Base-by-base conservation (phyloP, 2,113 vertebrate species). In the Neoarius graeffei region DNA sequence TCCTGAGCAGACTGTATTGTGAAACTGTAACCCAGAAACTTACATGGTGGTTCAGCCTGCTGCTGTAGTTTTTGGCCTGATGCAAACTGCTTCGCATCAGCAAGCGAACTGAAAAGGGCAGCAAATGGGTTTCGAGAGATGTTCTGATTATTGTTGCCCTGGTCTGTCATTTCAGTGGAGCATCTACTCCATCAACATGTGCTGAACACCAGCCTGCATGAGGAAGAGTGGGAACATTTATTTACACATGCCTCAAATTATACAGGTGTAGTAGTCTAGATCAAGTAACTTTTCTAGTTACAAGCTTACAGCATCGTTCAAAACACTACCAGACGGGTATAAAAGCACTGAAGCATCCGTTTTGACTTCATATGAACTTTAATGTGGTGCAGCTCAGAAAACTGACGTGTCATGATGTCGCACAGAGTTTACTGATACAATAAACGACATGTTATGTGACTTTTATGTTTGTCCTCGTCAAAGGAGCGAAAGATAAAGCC, bases 111-210 rank as follows among this genome's bases (percentile, higher is more conserved):
- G 94, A 99, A 99, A 90, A 99, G 97, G 84, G 98, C 98, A 92
- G 97, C 97, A 81, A 99, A 99, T 50, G 98, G 98, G 94, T 99
- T 99, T 94, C 96, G 94, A 90, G 98, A 99, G 94, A 99, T 97
- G 95, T 96, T 98, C 92, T 96, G 95, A 96, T 99, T 99, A 95
- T 98, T 99, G 95, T 99, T 99, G 94, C 98, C 98, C 94, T 98
- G 98, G 97, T 99, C 98, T 93, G 97, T 99, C 98, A 99, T 99
- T 94, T 97, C 97, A 96, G 91, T 94, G 94, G 95, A 94, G 92
- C 94, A 91, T 92, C 91, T 91, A 93, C 93, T 95, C 96, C 97
- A 97, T 97, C 86, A 94, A 96, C 93, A 88, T 87, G 87, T 91
- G 91, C 91, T 92, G 64, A 11, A 86, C 67, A 88, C 86, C 87